Base-by-base conservation (phyloP, 2,888 invertebrate species). In the Pharmacophagus antenor region DNA sequence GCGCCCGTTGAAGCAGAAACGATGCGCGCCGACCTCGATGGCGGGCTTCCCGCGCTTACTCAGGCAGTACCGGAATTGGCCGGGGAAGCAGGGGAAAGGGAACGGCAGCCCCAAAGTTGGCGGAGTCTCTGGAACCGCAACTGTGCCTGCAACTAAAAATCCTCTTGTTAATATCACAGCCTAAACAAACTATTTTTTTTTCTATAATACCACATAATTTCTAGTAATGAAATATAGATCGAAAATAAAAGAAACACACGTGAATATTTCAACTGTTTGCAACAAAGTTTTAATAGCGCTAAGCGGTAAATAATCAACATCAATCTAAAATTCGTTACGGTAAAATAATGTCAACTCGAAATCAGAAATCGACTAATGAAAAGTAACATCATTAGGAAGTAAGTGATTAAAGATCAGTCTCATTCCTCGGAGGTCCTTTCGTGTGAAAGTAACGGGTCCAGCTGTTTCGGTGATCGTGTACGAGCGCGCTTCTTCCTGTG, bases 31-130 rank as follows among this genome's bases (percentile, higher is more conserved):
- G 62, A 90, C 87, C 69, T 90, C 89, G 62, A 91, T 90, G 27
- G 90, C 89, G 31, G 88, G 88, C 70, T 89, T 89, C 27, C 90
- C 91, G 2, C 90, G 80, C 70, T 90, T 89, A 71, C 89, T 90
- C 67, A 90, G 76, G 65, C 90, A 90, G 75, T 91, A 90, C 2
- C 89, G 86, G 65, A 90, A 90, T 73, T 89, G 89, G 15, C 88
- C 89, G 53, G 89, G 89, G 63, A 89, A 88, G 69, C 88, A 89
- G 15, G 89, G 89, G 64, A 88, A 89, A 51, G 89, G 89, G 66
- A 88, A 88, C 68, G 90, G 90, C 64, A 89, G 69, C 0, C 88
- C 89, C 69, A 89, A 70, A 15, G 88, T 88, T 37, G 88, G 85
- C 31, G 86, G 81, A 8, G 82, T 65, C 63, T 86, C 86, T 7